These are phyloP conservation scores for Elmis aenea DNA, from an alignment of 2,888 invertebrate genomes.

Conservation along the genomic window DNA sequence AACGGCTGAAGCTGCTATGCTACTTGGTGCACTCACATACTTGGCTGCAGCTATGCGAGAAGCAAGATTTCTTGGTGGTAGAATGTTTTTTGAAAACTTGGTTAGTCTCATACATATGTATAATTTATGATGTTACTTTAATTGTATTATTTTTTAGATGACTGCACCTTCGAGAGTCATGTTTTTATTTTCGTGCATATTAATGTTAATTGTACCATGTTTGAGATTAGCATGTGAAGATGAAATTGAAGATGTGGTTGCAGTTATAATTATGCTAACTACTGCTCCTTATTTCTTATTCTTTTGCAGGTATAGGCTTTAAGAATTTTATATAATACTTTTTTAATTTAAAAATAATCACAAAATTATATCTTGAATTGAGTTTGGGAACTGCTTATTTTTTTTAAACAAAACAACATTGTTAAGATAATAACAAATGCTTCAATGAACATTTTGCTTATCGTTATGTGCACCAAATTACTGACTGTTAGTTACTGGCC, in stretches of 20 bases:
- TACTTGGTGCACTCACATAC: constrained; percentile 79
- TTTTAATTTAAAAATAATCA: too few relatives aligned
- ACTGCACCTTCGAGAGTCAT: constrained; percentile 87
- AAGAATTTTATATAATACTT: not conserved
- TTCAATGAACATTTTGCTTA: too few relatives aligned
- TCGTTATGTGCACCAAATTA: too few relatives aligned
- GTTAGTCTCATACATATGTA: constrained; percentile 54
- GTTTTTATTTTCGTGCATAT: constrained; percentile 88
- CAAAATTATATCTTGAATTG: too few relatives aligned
- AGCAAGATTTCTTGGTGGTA: constrained; percentile 83
- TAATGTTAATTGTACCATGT: constrained; percentile 82
- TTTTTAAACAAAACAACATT: too few relatives aligned
- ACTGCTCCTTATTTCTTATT: constrained; percentile 96
- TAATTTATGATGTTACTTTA: too few relatives aligned
- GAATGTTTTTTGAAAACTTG: constrained; percentile 93
- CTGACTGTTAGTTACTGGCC: too few relatives aligned
- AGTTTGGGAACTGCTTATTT: too few relatives aligned
- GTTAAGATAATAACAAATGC: too few relatives aligned
- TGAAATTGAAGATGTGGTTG: constrained; percentile 84
- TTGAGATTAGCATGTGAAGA: constrained; percentile 79
- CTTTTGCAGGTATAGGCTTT: constrained; percentile 92
- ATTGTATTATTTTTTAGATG: constrained; percentile 52
- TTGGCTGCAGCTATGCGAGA: constrained; percentile 80
- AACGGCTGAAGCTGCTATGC: constrained; percentile 70
- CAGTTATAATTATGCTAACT: constrained; percentile 89